phyloP scores from a whole-genome alignment of 2,113 vertebrate genomes.

The Cheilinus undulatus region DNA sequence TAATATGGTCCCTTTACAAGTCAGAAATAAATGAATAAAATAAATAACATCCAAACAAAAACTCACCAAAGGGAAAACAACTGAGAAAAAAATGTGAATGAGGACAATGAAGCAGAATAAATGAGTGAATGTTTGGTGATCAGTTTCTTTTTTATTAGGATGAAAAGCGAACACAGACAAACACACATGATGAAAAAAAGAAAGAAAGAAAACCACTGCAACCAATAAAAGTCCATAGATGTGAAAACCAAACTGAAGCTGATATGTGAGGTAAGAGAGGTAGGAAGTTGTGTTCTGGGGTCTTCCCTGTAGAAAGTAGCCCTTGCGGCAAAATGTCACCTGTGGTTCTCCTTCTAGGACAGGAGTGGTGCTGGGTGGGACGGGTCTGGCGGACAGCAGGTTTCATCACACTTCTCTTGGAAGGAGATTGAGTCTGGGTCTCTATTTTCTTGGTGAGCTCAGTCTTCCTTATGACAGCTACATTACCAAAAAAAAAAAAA shows the following conservation, averaged over 20 bases:
- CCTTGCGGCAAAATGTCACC: slow-evolving; percentile 85
- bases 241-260: slow-evolving; percentile 5
- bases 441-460: slow-evolving; percentile 97
- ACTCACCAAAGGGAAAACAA: background rate
- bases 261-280: slow-evolving; percentile 53
- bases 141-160: slow-evolving; percentile 58
- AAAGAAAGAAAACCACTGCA: background rate
- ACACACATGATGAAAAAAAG: slow-evolving; percentile 16
- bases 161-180: slow-evolving; percentile 31
- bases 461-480: slow-evolving; percentile 97
- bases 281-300: slow-evolving; percentile 81
- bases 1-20: too few relatives aligned
- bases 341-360: slow-evolving; percentile 97
- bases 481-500: slow-evolving; percentile 43
- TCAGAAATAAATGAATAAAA: too few relatives aligned
- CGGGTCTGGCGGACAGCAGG: slow-evolving; percentile 94
- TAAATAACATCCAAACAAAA: background rate
- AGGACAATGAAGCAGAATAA: slow-evolving; percentile 43
- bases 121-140: background rate
- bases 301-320: slow-evolving; percentile 86
- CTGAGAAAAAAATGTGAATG: background rate
- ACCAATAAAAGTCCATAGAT: slow-evolving; percentile 19
- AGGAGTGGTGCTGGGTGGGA: slow-evolving; percentile 94
- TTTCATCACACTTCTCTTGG: slow-evolving; percentile 95
- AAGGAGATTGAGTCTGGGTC: slow-evolving; percentile 93